Conservation (phyloP, 1,140 invertebrate genomes). For the Zaprionus nigranus region DNA sequence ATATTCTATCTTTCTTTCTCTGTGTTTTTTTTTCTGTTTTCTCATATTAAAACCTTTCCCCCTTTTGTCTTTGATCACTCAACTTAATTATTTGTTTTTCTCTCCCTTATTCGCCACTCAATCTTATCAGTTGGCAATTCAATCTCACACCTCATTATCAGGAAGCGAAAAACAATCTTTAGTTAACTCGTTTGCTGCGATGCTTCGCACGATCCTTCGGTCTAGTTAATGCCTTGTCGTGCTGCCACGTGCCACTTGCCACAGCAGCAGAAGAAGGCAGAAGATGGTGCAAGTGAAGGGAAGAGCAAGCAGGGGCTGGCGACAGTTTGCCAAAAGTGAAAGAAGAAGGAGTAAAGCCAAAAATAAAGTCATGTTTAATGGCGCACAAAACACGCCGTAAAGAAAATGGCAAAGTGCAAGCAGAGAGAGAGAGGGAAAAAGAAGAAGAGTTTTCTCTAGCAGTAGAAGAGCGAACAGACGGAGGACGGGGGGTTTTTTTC, state of each 20-base stretch:
- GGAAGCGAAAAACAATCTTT: constrained; percentile 16
- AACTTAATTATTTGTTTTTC: not conserved
- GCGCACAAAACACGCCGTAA: constrained; percentile 50
- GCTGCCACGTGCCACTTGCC: constrained; percentile 31
- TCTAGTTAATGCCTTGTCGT: constrained; percentile 41
- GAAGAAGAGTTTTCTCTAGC: not conserved
- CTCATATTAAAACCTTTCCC: too few species aligned
- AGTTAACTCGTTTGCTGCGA: constrained; percentile 4
- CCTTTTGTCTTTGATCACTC: not conserved
- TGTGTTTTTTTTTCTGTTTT: too few species aligned
- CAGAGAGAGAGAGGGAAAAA: not conserved
- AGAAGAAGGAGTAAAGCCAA: constrained; percentile 14
- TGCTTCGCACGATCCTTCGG: constrained; percentile 7
- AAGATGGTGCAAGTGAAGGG: too few species aligned
- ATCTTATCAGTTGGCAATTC: constrained; percentile 10
- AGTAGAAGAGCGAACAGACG: too few species aligned
- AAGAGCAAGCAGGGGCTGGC: not conserved
- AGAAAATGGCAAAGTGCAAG: constrained; percentile 30
- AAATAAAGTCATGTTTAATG: constrained; percentile 57
- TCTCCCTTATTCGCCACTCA: not conserved
- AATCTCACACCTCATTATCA: constrained; percentile 7
- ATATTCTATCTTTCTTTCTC: too few species aligned
- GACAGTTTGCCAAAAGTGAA: constrained; percentile 46
- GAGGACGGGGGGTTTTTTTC: not conserved
- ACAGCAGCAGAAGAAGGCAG: not conserved